Evolutionary conservation across 2,797 vertebrate species (phyloP).

Genomic region (Carcharodon carcharias): DNA sequence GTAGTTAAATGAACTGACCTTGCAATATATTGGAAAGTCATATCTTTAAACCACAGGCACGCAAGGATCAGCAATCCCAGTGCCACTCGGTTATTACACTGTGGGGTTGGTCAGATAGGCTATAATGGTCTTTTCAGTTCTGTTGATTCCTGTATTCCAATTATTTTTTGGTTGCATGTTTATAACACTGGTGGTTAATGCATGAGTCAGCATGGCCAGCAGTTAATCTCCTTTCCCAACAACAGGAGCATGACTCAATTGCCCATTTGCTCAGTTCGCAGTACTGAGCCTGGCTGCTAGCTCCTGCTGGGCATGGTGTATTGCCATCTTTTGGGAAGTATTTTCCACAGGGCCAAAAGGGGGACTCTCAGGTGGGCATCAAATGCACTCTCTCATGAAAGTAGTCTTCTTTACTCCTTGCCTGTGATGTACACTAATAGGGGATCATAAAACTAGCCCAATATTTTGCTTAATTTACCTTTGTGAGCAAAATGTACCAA

Average conservation of each 20-base stretch:
- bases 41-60: background rate
- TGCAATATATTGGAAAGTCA: background rate
- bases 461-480: background rate
- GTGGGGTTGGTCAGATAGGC: background rate
- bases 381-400: background rate
- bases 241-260: background rate
- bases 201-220: background rate
- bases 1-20: background rate
- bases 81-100: background rate
- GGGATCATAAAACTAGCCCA: background rate
- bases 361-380: no score
- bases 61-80: background rate
- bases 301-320: background rate
- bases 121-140: background rate
- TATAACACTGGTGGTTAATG: background rate
- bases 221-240: background rate
- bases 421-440: background rate
- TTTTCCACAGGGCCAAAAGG: background rate
- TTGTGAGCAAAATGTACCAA: background rate
- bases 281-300: background rate
- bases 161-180: background rate
- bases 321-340: background rate
- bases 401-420: background rate
- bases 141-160: background rate
- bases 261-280: background rate